Conservation (phyloP, 2,113 vertebrate species). For the Poeciliopsis turrubarensis region DNA sequence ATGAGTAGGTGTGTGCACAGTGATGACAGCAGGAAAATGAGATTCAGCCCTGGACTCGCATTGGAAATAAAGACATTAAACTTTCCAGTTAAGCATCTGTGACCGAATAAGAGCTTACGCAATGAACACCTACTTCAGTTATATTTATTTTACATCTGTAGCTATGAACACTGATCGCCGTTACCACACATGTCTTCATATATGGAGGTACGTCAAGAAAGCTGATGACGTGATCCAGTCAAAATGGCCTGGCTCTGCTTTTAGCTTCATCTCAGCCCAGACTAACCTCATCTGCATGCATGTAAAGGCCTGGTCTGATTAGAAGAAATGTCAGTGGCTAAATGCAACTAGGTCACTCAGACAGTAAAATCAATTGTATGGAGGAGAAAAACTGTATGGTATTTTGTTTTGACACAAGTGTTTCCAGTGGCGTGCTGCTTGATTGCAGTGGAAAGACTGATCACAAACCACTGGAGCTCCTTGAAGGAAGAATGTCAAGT, state of each 20-base stretch:
- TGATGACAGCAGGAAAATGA: neutral
- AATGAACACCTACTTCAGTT: neutral
- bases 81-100: neutral
- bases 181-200: neutral
- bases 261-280: neutral
- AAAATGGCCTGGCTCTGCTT: too few species aligned
- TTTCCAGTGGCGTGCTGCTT: constrained; percentile 21
- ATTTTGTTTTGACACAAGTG: constrained; percentile 9
- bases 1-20: neutral
- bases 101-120: neutral
- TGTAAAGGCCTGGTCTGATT: neutral
- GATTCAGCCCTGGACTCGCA: neutral
- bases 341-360: neutral
- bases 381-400: neutral
- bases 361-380: constrained; percentile 1
- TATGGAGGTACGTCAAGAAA: constrained; percentile 6
- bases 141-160: neutral
- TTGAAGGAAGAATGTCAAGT: neutral
- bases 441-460: constrained; percentile 17
- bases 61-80: neutral
- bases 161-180: neutral
- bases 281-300: constrained; percentile 7
- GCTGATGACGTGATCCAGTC: neutral
- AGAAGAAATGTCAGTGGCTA: neutral
- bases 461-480: neutral